Evolutionary conservation across 1,140 invertebrate genomes (phyloP).

Genomic region (Luehdorfia chinensis): DNA sequence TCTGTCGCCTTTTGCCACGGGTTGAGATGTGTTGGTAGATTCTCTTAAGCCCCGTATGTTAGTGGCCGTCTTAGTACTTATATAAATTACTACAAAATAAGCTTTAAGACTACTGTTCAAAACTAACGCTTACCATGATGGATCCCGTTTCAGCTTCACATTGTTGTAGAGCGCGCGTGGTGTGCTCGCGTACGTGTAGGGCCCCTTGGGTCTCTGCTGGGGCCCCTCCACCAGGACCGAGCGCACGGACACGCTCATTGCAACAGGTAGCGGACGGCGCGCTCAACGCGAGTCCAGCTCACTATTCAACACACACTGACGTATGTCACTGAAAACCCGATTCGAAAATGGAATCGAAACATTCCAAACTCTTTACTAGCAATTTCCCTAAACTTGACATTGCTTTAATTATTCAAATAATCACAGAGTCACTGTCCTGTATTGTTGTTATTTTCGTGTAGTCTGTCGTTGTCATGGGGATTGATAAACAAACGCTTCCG

Average conservation of each 20-base stretch:
- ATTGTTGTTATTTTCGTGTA: conserved; percentile 28
- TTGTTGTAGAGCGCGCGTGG: conserved; percentile 73
- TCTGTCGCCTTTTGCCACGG: no score
- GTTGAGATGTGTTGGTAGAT: no score
- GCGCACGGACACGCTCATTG: conserved; percentile 61
- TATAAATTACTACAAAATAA: no score
- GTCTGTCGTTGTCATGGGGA: conserved; percentile 32
- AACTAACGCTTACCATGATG: conserved; percentile 72
- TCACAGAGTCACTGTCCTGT: conserved; percentile 15
- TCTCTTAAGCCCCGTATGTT: no score
- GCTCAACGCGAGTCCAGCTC: conserved; percentile 43
- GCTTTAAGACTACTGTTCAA: no score
- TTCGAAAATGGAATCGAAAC: conserved; percentile 27
- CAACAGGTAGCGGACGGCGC: conserved; percentile 40
- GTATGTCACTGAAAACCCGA: not conserved
- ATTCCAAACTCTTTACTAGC: conserved; percentile 6
- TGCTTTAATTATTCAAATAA: conserved; percentile 5
- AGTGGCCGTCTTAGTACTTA: no score
- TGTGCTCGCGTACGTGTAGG: conserved; percentile 69
- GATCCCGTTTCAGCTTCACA: conserved; percentile 56
- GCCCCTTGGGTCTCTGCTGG: conserved; percentile 48
- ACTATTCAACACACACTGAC: conserved; percentile 23
- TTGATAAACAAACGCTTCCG: conserved; percentile 38
- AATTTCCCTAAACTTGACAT: conserved; percentile 1
- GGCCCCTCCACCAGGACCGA: conserved; percentile 58